Evolutionary conservation across 2,113 vertebrate genomes (phyloP).

Genomic region (Poeciliopsis prolifica): DNA sequence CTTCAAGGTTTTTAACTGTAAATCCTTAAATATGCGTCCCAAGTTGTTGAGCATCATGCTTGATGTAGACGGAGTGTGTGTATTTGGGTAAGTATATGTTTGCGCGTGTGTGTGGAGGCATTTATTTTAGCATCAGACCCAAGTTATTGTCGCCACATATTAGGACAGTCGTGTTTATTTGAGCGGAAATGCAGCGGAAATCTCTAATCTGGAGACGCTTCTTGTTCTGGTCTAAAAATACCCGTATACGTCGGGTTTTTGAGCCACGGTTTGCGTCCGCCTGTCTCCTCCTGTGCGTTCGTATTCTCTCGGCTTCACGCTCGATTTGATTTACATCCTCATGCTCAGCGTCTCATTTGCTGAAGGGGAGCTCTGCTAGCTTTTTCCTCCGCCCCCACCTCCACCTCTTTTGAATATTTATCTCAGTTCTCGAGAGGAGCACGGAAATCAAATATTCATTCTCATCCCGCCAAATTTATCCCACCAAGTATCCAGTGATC

Average conservation of each 20-base stretch:
- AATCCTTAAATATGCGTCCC: background rate
- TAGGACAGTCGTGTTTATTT: conserved; percentile 45
- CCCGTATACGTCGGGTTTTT: conserved; percentile 1
- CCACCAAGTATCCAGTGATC: conserved; percentile 48
- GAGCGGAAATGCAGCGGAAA: conserved; percentile 34
- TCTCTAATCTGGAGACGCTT: conserved; percentile 27
- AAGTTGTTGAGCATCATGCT: background rate
- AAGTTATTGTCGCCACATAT: conserved; percentile 29
- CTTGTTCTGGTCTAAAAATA: conserved; percentile 33
- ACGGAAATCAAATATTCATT: conserved; percentile 69
- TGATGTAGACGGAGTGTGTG: background rate
- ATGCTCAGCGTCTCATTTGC: conserved; percentile 31
- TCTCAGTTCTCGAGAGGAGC: conserved; percentile 42
- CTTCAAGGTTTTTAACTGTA: background rate
- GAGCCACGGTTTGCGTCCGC: background rate
- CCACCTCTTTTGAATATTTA: conserved; percentile 66
- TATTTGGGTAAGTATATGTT: conserved; percentile 2
- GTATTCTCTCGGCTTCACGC: background rate
- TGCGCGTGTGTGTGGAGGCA: conserved; percentile 3
- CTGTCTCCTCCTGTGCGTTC: conserved; percentile 7
- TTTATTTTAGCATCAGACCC: conserved; percentile 18
- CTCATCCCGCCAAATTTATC: conserved; percentile 57
- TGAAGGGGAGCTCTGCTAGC: conserved; percentile 38
- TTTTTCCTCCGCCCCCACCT: conserved; percentile 27
- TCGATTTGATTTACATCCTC: conserved; percentile 23